Evolutionary conservation across 2,113 vertebrate species (phyloP).

Genomic region (Indicator indicator): DNA sequence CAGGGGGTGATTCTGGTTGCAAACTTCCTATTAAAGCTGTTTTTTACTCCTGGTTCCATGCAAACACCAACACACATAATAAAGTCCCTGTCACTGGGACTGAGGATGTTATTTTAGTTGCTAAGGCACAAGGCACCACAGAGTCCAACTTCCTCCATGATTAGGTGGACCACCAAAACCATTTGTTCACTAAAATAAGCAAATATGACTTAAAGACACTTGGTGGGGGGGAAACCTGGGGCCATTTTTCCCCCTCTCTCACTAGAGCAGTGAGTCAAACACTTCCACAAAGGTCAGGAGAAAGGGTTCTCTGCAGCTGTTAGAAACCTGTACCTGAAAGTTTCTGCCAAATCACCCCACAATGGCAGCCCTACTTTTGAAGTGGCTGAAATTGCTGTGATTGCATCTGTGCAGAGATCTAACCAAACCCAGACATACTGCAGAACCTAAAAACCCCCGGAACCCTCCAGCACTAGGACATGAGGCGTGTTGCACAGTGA

Average conservation of each 20-base stretch:
- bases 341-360: fast-evolving
- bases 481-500: background rate
- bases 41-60: background rate
- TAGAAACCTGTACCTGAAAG: background rate
- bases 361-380: background rate
- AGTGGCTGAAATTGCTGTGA: background rate
- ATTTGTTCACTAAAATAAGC: background rate
- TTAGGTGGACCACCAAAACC: background rate
- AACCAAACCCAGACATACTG: background rate
- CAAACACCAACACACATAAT: fast-evolving
- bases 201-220: background rate
- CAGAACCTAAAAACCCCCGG: background rate
- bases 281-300: background rate
- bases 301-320: background rate
- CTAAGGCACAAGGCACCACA: background rate
- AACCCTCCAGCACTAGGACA: background rate
- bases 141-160: background rate
- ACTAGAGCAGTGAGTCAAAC: background rate
- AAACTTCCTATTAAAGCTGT: fast-evolving
- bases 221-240: background rate
- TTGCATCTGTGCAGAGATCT: background rate
- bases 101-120: background rate
- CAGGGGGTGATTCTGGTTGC: background rate
- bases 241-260: background rate
- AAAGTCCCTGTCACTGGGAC: background rate